Evolutionary conservation across 1,140 invertebrate species (phyloP), one percentile per base, ranked within the genome.

Genomic region (Lordiphosa clarofinis): DNA sequence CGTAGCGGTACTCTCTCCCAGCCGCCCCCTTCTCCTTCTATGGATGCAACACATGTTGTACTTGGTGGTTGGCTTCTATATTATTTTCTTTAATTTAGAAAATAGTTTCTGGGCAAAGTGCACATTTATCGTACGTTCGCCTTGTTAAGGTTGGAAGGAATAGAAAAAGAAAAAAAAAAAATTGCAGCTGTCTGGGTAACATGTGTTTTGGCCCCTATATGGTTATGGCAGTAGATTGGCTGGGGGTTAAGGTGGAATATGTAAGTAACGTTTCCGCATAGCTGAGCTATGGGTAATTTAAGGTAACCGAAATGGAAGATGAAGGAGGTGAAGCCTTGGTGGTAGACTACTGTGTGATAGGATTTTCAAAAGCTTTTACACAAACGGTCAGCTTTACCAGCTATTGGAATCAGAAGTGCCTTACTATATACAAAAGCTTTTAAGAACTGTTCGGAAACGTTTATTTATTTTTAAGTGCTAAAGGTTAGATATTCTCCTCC

Each of bases 71-170:
- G 11, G 68, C 69, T 28, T 28, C 24, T 65, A 37, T 84, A 78
- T 78, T 66, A 84, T 84, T 84, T 84, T 73, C 48, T 44, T 53
- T 58, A 78, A 73, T 84, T 84, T 84, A 84, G 65, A 84, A 84
- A 84, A 84, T 84, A 59, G 61, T 52, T 72, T 73, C 54, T 48
- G 50, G 39, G 24, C 31, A 40, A 63, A 49, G 15, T 44, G 38
- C 31, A 58, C 63, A 49, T 71, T 76, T 60, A 76, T 67, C 54
- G 66, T 58, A 52, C 55, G 61, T 58, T 70, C 44, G 42, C 15
- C 68, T 82, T 62, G 75, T 81, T 72, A 60, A 13, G 15, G 21
- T n/a, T 7, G 12, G 4, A 4, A 33, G 35, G 8, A 7, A 9
- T n/a, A n/a, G n/a, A n/a, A n/a, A 13, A 40, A 36, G 24, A 42